Conservation (phyloP, 2,113 vertebrate genomes). For the Dolichallabes microphthalmus region DNA sequence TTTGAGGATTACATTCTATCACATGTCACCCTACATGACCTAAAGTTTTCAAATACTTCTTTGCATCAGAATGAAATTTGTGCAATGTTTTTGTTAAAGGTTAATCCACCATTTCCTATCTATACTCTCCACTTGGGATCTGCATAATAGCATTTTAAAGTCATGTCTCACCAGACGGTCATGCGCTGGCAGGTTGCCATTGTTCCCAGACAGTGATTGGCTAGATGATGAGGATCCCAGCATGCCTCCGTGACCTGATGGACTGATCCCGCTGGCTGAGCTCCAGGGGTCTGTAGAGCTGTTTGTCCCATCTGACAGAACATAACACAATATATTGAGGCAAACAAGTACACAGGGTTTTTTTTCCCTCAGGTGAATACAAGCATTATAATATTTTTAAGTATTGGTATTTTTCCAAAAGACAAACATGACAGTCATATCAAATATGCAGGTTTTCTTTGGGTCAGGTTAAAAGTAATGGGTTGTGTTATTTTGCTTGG, state of each 20-base stretch:
- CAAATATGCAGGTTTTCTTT: background rate
- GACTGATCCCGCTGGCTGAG: conserved; percentile 91
- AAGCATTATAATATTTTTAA: background rate
- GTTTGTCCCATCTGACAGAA: conserved; percentile 85
- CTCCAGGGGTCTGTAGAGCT: conserved; percentile 94
- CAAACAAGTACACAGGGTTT: conserved; percentile 26
- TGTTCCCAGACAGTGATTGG: conserved; percentile 84
- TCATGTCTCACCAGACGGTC: conserved; percentile 86
- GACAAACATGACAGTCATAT: background rate
- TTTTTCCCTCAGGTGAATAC: background rate
- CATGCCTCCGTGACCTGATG: conserved; percentile 88
- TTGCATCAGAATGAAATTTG: conserved; percentile 15
- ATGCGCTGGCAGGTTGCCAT: conserved; percentile 83
- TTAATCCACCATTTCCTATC: conserved; percentile 2
- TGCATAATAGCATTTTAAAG: conserved; percentile 17
- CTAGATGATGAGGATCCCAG: conserved; percentile 83
- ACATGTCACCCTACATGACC: background rate
- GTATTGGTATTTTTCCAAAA: conserved; percentile 1
- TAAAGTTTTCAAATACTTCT: background rate
- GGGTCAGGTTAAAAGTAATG: background rate
- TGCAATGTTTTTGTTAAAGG: conserved; percentile 40
- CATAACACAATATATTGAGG: conserved; percentile 51
- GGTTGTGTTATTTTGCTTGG: background rate
- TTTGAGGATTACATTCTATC: background rate
- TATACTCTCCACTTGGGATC: conserved; percentile 33